A percentile compares a stretch with the other conserved stretches of the same genome.
phyloP scores from a whole-genome alignment of 2,888 invertebrate genomes.

The Tribolium freemani region DNA sequence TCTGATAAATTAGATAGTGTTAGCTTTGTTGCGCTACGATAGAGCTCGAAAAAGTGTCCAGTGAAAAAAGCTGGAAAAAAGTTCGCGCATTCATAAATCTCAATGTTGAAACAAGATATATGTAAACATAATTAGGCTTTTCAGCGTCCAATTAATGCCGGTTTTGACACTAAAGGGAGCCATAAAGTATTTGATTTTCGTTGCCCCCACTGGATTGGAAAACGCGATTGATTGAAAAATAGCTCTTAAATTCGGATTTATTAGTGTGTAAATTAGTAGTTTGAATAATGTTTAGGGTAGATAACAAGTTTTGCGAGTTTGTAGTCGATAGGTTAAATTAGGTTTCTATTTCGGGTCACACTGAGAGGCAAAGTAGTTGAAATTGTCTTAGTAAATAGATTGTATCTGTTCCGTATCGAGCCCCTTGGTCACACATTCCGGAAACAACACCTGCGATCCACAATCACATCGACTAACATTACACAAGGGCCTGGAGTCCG shows the following conservation, averaged over 20 bases:
- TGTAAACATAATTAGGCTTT: neutral
- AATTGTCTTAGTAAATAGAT: neutral
- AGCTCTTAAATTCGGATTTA: too few relatives aligned
- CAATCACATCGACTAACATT: constrained; percentile 6
- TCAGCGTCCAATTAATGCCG: neutral
- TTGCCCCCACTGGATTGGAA: too few relatives aligned
- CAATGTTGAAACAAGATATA: neutral
- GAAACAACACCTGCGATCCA: constrained; percentile 23
- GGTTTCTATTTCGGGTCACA: too few relatives aligned
- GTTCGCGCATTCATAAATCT: neutral
- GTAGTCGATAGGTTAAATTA: too few relatives aligned
- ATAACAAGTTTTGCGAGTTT: too few relatives aligned
- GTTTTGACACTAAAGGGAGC: neutral
- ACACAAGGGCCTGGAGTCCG: constrained; percentile 10
- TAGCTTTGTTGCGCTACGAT: neutral
- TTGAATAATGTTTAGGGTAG: too few relatives aligned
- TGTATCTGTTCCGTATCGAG: constrained; percentile 6
- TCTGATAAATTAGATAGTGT: neutral
- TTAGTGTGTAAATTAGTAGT: too few relatives aligned
- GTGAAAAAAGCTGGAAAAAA: neutral
- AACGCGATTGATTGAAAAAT: too few relatives aligned
- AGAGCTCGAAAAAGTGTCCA: neutral
- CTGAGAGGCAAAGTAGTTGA: neutral
- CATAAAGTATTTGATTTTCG: neutral
- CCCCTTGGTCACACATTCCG: constrained; percentile 5